A percentile compares a stretch with the other conserved stretches of the same genome.
These are phyloP conservation scores for Synchiropus splendidus DNA, from an alignment of 2,113 vertebrate species.

Conservation along the genomic window DNA sequence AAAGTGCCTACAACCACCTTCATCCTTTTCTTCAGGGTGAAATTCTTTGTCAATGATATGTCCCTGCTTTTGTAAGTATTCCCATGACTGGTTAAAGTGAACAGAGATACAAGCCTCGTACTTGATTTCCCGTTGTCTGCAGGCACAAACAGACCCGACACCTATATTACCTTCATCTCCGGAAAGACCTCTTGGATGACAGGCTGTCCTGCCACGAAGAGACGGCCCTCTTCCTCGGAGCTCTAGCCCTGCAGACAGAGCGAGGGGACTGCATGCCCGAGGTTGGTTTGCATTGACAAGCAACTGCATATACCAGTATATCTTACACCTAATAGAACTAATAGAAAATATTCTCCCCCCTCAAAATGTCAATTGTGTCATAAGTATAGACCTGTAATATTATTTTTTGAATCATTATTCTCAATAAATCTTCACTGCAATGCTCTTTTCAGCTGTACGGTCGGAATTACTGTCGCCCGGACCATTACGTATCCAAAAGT, in stretches of 20 bases:
- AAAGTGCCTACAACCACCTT: conserved; percentile 73
- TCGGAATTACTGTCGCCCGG: conserved; percentile 73
- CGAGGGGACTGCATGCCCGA: conserved; percentile 74
- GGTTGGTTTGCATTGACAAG: conserved; percentile 44
- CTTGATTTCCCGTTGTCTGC: conserved; percentile 1
- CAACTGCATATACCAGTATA: no score
- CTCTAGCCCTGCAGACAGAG: conserved; percentile 78
- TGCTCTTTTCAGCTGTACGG: conserved; percentile 59
- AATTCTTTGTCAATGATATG: conserved; percentile 76
- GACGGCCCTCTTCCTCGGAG: conserved; percentile 72
- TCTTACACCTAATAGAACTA: no score
- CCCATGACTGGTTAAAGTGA: neutral
- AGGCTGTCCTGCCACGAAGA: conserved; percentile 73
- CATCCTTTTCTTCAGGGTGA: conserved; percentile 78
- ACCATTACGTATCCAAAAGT: conserved; percentile 77
- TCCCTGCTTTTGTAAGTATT: conserved; percentile 75
- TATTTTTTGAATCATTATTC: neutral
- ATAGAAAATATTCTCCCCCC: no score
- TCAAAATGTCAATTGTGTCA: no score
- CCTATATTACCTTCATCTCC: conserved; percentile 85
- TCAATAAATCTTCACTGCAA: no score
- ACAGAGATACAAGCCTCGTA: no score
- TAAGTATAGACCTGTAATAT: neutral
- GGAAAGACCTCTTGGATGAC: conserved; percentile 82
- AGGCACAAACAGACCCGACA: conserved; percentile 78